Percentiles rank a stretch among this genome's conserved stretches.
Evolutionary conservation across 2,888 invertebrate genomes (phyloP).

Genomic region (Exocentrus adspersus): DNA sequence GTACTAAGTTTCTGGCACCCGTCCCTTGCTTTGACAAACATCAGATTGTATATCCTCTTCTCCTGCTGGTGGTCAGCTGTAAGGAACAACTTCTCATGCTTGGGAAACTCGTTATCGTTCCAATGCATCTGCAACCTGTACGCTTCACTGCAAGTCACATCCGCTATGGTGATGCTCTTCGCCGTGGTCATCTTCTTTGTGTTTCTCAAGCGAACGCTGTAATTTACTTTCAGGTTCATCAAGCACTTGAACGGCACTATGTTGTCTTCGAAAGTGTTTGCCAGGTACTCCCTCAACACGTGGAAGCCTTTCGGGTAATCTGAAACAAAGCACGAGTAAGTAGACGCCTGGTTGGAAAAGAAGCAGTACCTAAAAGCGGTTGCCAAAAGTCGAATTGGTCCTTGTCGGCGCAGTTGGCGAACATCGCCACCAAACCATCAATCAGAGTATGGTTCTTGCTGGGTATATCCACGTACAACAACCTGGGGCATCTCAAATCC

Average conservation of each 20-base stretch:
- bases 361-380: slow-evolving; percentile 45
- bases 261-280: slow-evolving; percentile 26
- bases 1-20: no score
- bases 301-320: slow-evolving; percentile 38
- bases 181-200: not conserved
- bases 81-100: slow-evolving; percentile 28
- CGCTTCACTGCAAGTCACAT: slow-evolving; percentile 37
- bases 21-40: slow-evolving; percentile 30
- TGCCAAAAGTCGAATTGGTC: slow-evolving; percentile 50
- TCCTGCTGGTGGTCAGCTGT: slow-evolving; percentile 39
- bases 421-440: slow-evolving; percentile 45
- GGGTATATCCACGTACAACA: slow-evolving; percentile 50
- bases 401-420: slow-evolving; percentile 41
- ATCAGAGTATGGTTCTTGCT: slow-evolving; percentile 50
- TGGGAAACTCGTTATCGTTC: slow-evolving; percentile 28
- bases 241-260: slow-evolving; percentile 27
- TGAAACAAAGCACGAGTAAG: slow-evolving; percentile 13
- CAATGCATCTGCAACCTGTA: slow-evolving; percentile 44
- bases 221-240: slow-evolving; percentile 29
- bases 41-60: slow-evolving; percentile 37
- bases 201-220: slow-evolving; percentile 1
- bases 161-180: slow-evolving; percentile 22
- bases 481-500: slow-evolving; percentile 49
- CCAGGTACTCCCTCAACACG: slow-evolving; percentile 30
- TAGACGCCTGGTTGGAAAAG: not conserved